Conservation (phyloP, 2,797 vertebrate species). For the Sebastes umbrosus region DNA sequence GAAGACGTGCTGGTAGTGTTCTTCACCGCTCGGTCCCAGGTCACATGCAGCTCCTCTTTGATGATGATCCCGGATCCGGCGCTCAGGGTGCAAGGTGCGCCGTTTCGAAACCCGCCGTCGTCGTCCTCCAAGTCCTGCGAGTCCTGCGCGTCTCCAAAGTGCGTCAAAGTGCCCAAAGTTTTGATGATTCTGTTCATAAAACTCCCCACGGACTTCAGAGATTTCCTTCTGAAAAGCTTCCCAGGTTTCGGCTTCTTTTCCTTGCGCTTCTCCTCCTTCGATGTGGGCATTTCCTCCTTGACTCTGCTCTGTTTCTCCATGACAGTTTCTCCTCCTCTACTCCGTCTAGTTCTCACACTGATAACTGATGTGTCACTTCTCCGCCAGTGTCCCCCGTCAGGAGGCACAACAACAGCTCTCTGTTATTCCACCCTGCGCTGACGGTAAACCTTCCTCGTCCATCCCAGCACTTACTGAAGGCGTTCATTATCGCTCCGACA, state of each 20-base stretch:
- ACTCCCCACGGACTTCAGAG: slow-evolving; percentile 82
- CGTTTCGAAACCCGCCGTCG: slow-evolving; percentile 85
- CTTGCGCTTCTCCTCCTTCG: slow-evolving; percentile 67
- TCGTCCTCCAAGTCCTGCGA: slow-evolving; percentile 81
- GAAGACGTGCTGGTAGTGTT: slow-evolving; percentile 59
- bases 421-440: slow-evolving; percentile 31
- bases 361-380: slow-evolving; percentile 41
- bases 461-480: slow-evolving; percentile 45
- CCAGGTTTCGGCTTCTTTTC: slow-evolving; percentile 73
- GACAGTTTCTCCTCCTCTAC: neutral
- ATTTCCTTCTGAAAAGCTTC: slow-evolving; percentile 81
- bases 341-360: slow-evolving; percentile 3
- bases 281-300: slow-evolving; percentile 50
- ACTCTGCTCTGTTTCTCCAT: slow-evolving; percentile 65
- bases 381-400: slow-evolving; percentile 44
- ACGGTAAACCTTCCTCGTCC: slow-evolving; percentile 50
- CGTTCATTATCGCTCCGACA: slow-evolving; percentile 40
- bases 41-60: slow-evolving; percentile 58
- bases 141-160: slow-evolving; percentile 72
- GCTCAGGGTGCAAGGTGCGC: slow-evolving; percentile 76
- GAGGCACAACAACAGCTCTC: slow-evolving; percentile 48
- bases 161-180: slow-evolving; percentile 86
- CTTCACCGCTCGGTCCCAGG: slow-evolving; percentile 44
- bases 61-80: slow-evolving; percentile 59
- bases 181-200: slow-evolving; percentile 85